A percentile compares a stretch with the other conserved stretches of the same genome.
Conservation (phyloP, 2,113 vertebrate species). For the Centropristis striata region DNA sequence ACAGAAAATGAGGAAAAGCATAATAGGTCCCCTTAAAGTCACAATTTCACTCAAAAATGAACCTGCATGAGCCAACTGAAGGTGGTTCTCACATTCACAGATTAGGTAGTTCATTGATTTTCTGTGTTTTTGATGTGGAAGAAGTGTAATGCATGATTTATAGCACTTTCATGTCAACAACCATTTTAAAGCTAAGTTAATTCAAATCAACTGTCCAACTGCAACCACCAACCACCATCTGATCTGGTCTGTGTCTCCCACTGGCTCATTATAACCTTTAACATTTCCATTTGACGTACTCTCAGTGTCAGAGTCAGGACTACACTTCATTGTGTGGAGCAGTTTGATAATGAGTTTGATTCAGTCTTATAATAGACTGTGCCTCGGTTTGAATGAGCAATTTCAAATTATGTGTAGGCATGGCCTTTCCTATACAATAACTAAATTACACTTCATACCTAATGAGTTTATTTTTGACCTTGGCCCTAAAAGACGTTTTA, state of each 20-base stretch:
- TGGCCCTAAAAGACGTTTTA: background rate
- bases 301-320: slow-evolving; percentile 5
- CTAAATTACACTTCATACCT: background rate
- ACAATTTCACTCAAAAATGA: too few species aligned
- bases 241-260: background rate
- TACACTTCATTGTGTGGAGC: background rate
- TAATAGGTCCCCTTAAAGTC: too few species aligned
- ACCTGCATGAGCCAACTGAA: background rate
- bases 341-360: slow-evolving; percentile 19
- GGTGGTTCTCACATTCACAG: background rate
- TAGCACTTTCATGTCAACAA: background rate
- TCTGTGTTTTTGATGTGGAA: background rate
- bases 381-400: background rate
- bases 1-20: too few species aligned
- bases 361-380: background rate
- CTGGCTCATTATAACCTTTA: slow-evolving; percentile 2
- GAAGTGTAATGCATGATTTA: background rate
- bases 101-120: background rate
- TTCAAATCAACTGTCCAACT: too few species aligned
- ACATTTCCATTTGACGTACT: slow-evolving; percentile 18
- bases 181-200: too few species aligned
- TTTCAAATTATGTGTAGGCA: background rate
- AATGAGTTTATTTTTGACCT: background rate
- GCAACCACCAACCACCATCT: too few species aligned
- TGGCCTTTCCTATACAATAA: background rate